phyloP scores from a whole-genome alignment of 2,113 vertebrate genomes.

The Nycticorax nycticorax region DNA sequence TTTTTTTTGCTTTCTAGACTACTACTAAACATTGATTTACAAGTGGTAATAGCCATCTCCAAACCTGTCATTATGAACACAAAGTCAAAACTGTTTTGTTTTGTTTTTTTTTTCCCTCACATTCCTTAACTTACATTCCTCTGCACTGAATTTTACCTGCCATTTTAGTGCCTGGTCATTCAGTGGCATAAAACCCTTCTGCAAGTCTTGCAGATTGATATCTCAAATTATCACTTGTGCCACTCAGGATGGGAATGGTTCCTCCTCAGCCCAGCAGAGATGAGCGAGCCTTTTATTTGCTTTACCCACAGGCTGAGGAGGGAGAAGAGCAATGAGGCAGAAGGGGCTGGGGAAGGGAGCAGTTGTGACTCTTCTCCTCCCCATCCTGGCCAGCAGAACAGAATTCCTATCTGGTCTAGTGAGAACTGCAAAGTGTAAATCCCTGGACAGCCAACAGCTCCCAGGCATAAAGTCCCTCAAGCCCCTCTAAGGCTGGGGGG shows the following conservation, averaged over 20 bases:
- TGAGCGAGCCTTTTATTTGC: neutral
- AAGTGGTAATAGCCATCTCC: neutral
- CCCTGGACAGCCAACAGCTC: neutral
- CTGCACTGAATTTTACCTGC: neutral
- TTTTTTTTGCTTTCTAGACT: neutral
- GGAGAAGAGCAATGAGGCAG: neutral
- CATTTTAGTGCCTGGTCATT: neutral
- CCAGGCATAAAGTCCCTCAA: neutral
- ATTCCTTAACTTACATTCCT: neutral
- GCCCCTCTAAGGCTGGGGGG: neutral
- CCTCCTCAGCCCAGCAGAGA: neutral
- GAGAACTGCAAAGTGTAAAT: neutral
- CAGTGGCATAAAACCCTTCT: neutral
- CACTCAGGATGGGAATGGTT: neutral
- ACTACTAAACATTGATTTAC: neutral
- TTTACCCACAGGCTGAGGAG: neutral
- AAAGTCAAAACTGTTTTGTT: neutral
- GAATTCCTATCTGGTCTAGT: neutral
- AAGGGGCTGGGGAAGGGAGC: neutral
- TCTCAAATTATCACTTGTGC: neutral
- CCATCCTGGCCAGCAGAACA: neutral
- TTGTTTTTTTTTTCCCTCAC: neutral
- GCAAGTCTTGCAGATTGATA: neutral
- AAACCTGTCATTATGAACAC: neutral
- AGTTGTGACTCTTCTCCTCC: neutral